A percentile compares a stretch with the other conserved stretches of the same genome.
These are phyloP conservation scores for Drosophila repleta DNA, from an alignment of 1,140 invertebrate species.

Conservation along the genomic window DNA sequence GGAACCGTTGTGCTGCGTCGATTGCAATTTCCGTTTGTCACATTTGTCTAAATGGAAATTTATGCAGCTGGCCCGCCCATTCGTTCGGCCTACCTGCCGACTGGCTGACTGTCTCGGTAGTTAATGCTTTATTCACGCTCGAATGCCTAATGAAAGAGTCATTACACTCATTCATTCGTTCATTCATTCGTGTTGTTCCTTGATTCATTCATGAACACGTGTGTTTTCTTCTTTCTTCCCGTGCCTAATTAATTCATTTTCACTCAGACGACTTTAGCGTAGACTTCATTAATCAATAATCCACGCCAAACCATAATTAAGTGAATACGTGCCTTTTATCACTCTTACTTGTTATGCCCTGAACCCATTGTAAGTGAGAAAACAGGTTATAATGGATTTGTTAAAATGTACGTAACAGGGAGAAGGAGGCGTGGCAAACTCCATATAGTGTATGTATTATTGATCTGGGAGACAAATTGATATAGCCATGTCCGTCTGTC, in stretches of 20 bases:
- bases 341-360: too few species aligned
- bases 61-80: slow-evolving; percentile 52
- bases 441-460: too few species aligned
- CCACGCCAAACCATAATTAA: slow-evolving; percentile 2
- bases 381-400: too few species aligned
- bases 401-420: too few species aligned
- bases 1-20: slow-evolving; percentile 51
- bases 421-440: too few species aligned
- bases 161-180: slow-evolving; percentile 77
- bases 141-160: slow-evolving; percentile 74
- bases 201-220: slow-evolving; percentile 46
- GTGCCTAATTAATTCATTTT: slow-evolving; percentile 72
- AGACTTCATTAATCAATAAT: slow-evolving; percentile 67
- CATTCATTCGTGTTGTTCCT: slow-evolving; percentile 25
- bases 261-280: slow-evolving; percentile 30
- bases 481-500: too few species aligned
- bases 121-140: slow-evolving; percentile 77
- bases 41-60: slow-evolving; percentile 81
- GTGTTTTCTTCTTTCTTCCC: background rate
- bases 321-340: background rate
- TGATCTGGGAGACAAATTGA: too few species aligned
- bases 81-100: background rate
- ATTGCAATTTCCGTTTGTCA: slow-evolving; percentile 81
- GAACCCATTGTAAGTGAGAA: too few species aligned
- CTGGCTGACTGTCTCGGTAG: slow-evolving; percentile 22